These are phyloP conservation scores for Chamaea fasciata DNA, from an alignment of 2,113 vertebrate genomes.

Conservation along the genomic window DNA sequence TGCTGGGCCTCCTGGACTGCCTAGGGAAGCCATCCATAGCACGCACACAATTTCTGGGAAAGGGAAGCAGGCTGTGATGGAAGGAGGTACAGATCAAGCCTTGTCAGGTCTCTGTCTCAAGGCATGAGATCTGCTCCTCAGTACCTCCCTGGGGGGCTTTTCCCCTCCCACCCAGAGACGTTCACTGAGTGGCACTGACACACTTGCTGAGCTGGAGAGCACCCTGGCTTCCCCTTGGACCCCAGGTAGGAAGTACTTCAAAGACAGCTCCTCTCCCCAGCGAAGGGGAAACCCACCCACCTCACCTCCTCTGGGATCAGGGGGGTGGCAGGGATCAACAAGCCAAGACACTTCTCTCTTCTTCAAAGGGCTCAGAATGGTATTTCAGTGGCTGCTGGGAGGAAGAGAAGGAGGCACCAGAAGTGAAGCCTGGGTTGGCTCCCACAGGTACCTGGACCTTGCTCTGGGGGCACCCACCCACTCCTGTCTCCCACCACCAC, in stretches of 20 bases:
- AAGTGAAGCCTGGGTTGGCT: background rate
- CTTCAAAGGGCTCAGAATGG: conserved; percentile 1
- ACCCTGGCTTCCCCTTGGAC: background rate
- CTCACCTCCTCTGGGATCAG: background rate
- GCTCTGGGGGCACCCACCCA: background rate
- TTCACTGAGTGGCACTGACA: background rate
- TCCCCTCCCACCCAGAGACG: background rate
- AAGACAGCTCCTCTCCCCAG: background rate
- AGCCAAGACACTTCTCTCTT: background rate
- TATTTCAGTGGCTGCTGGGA: background rate
- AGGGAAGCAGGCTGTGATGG: background rate
- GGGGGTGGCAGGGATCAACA: background rate
- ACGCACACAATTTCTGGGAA: background rate
- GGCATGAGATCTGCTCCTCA: background rate
- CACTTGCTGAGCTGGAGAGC: background rate
- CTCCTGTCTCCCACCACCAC: background rate
- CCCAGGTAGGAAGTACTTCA: background rate
- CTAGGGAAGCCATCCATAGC: background rate
- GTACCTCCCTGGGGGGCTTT: background rate
- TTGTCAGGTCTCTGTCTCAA: background rate
- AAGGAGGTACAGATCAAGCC: background rate
- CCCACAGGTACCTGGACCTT: background rate
- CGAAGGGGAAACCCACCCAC: background rate
- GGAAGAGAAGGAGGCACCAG: background rate
- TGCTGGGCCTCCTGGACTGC: background rate